Evolutionary conservation across 2,797 vertebrate genomes (phyloP).

Genomic region (Silurus aristotelis): DNA sequence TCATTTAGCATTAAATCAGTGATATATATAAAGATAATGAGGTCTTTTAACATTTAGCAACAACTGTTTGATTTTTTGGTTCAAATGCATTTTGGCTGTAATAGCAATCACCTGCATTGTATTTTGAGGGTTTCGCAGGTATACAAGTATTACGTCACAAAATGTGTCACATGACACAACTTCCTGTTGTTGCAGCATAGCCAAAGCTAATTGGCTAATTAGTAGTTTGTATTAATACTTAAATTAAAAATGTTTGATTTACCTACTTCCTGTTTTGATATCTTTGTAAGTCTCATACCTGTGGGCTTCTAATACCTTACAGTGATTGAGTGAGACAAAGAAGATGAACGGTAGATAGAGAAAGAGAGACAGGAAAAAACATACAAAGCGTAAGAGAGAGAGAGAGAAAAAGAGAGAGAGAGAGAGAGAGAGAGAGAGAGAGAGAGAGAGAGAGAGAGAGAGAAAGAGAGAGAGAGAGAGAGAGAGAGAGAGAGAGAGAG

Average conservation of each 20-base stretch:
- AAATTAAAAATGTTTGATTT: background rate
- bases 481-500: background rate
- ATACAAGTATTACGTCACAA: background rate
- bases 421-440: conserved; percentile 11
- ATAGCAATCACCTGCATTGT: background rate
- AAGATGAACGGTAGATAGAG: background rate
- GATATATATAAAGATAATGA: background rate
- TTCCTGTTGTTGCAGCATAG: too few species aligned
- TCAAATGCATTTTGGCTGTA: background rate
- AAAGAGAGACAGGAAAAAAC: background rate
- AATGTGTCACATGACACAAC: background rate
- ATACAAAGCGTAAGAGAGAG: background rate
- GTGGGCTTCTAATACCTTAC: background rate
- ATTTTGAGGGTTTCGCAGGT: background rate
- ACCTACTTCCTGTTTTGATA: background rate
- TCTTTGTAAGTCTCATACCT: background rate
- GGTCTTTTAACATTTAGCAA: background rate
- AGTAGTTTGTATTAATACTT: background rate
- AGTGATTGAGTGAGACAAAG: background rate
- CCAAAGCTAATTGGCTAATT: background rate
- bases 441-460: conserved; percentile 11
- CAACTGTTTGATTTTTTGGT: background rate
- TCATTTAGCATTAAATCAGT: background rate
- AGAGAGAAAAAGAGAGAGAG: background rate
- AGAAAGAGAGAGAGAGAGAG: background rate